A percentile compares a stretch with the other conserved stretches of the same genome.
Conservation (phyloP, 2,113 vertebrate species). For the Onychorhynchus coronatus region DNA sequence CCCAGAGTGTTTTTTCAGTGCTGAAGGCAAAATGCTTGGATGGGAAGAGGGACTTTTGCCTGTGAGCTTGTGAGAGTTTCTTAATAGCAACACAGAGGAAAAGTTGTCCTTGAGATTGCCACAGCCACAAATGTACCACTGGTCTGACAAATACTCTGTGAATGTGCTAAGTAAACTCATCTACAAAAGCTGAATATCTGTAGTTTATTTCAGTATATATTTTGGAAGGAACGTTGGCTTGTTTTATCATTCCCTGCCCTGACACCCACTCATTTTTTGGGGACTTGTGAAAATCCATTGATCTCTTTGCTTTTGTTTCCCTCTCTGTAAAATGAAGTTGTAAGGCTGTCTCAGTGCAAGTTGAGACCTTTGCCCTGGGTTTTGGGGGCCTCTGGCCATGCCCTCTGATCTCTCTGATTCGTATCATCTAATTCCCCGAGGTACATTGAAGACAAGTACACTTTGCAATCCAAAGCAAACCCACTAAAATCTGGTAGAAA, state of each 20-base stretch:
- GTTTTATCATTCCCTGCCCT: not conserved
- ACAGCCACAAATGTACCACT: not conserved
- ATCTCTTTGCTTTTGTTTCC: not conserved
- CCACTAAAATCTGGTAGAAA: not conserved
- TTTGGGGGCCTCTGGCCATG: not conserved
- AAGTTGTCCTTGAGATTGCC: not conserved
- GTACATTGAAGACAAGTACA: not conserved
- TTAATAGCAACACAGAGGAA: not conserved
- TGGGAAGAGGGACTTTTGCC: not conserved
- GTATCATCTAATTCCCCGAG: not conserved
- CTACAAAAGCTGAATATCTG: not conserved
- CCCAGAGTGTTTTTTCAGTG: not conserved
- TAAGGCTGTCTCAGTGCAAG: not conserved
- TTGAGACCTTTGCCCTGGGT: not conserved
- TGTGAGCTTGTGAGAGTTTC: not conserved
- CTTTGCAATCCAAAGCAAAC: not conserved
- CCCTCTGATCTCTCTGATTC: not conserved
- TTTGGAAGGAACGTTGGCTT: not conserved
- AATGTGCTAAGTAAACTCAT: not conserved
- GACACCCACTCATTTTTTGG: not conserved
- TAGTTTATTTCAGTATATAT: not conserved
- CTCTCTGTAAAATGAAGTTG: not conserved
- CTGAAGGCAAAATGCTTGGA: not conserved
- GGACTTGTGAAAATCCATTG: not conserved
- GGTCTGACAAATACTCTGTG: not conserved